Evolutionary conservation across 2,888 invertebrate species (phyloP).

Genomic region (Latrodectus elegans): DNA sequence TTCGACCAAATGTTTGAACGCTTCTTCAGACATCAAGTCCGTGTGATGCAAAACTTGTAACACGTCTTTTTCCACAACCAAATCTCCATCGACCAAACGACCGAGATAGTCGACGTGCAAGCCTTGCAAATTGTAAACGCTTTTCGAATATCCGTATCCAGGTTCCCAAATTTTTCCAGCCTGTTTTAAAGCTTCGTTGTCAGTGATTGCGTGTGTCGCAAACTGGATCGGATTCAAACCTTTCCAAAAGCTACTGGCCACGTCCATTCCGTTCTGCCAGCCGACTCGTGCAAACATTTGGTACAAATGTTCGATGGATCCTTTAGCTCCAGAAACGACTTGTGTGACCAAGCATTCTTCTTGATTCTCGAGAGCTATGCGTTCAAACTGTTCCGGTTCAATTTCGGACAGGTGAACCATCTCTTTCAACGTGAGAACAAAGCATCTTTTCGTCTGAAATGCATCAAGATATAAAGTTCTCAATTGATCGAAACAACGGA

Average conservation of each 20-base stretch:
- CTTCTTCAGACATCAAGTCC: slow-evolving; percentile 17
- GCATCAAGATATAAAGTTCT: slow-evolving; percentile 9
- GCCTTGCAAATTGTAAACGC: slow-evolving; percentile 5
- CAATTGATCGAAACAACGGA: slow-evolving; percentile 9
- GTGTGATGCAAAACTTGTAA: slow-evolving; percentile 4
- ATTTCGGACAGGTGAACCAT: background rate
- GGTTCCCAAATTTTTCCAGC: slow-evolving; percentile 26
- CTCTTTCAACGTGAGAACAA: slow-evolving; percentile 19
- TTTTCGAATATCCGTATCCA: slow-evolving; percentile 30
- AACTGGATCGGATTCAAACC: background rate
- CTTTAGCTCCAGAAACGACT: background rate
- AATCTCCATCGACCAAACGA: slow-evolving; percentile 11
- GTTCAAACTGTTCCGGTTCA: too few relatives aligned
- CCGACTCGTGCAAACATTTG: background rate
- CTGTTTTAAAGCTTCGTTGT: background rate
- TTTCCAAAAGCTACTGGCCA: background rate
- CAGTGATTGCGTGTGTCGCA: background rate
- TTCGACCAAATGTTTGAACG: background rate
- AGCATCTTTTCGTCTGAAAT: background rate
- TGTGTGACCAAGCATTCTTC: background rate
- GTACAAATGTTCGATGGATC: slow-evolving; percentile 6
- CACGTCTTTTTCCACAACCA: slow-evolving; percentile 8
- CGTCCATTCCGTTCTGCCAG: background rate
- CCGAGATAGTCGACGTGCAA: slow-evolving; percentile 15
- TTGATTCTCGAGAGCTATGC: too few relatives aligned